Percentiles rank a stretch among this genome's conserved stretches.
Conservation (phyloP, 2,113 vertebrate species). For the Harpagus bidentatus region DNA sequence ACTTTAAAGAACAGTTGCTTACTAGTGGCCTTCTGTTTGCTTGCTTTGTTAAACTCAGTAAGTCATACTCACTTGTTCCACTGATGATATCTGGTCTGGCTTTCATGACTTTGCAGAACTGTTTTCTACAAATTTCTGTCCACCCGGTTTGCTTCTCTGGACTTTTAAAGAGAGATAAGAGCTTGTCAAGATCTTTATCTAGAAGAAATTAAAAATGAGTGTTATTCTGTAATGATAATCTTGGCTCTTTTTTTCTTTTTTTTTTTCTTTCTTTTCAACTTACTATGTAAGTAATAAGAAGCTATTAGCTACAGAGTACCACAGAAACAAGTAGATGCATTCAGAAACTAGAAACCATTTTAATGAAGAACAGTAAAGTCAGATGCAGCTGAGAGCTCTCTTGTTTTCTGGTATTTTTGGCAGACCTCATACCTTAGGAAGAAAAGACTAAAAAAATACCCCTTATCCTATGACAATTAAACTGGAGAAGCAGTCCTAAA, state of each 20-base stretch:
- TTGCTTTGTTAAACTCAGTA: neutral
- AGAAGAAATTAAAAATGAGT: neutral
- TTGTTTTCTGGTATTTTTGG: neutral
- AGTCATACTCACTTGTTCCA: constrained; percentile 76
- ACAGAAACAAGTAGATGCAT: neutral
- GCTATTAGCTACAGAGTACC: neutral
- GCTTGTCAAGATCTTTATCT: constrained; percentile 81
- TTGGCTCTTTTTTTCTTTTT: neutral
- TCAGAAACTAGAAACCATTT: neutral
- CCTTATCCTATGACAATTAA: neutral
- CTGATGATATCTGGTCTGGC: constrained; percentile 70
- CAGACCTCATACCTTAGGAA: neutral
- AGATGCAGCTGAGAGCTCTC: neutral
- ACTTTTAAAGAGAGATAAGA: constrained; percentile 71
- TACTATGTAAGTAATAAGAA: neutral
- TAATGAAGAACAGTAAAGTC: neutral
- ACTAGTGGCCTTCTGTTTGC: neutral
- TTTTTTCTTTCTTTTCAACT: neutral
- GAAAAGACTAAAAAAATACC: neutral
- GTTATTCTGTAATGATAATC: neutral
- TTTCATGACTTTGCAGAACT: constrained; percentile 81
- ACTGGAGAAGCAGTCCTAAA: neutral
- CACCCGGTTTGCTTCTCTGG: constrained; percentile 70
- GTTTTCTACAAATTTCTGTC: constrained; percentile 78
- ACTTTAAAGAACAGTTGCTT: neutral